Evolutionary conservation across 2,888 invertebrate genomes (phyloP), one percentile per base, ranked within the genome.

Genomic region (Alentia gelatinosa): DNA sequence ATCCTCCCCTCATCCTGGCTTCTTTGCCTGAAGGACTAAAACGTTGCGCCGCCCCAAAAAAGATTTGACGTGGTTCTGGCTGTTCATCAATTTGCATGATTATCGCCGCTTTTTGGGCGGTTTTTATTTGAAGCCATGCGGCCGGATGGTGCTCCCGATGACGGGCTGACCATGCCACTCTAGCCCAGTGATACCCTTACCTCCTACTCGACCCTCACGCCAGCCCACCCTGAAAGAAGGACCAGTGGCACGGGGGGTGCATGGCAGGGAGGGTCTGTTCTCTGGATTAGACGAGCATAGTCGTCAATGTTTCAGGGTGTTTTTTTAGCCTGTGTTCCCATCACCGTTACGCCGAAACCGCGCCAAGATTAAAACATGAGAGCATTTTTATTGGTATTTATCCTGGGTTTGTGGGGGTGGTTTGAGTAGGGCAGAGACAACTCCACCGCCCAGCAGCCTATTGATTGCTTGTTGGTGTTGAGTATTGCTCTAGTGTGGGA

Each of bases 1-100:
- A 42, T 26, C 26, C 68, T 15, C 68, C 68, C 26, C 4, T 30
- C 68, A 9, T 56, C 56, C 56, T 56, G 68, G 68, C 30, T 68
- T 68, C 68, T 68, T 4, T 68, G 68, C 68, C 68, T 68, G 3
- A 68, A 68, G 68, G n/a, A 4, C 26, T 68, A 68, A 68, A 68
- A 68, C 68, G 47, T 19, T 19, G 47, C 47, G 26, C 68, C 12
- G 26, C 30, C 5, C 30, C 12, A 19, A 56, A 56, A 68, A 68
- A 68, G 33, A 1, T 1, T 47, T 30, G 68, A 30, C 26, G 30
- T 30, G 68, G 30, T 68, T 26, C 68, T 26, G 12, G 33, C n/a
- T 30, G 68, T 68, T 68, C 68, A 68, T 68, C 68, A 68, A 68
- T 68, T 68, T 68, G 68, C 68, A 68, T 68, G 68, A 68, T 68